Base-by-base conservation (phyloP, 2,113 vertebrate species). In the Alosa alosa region DNA sequence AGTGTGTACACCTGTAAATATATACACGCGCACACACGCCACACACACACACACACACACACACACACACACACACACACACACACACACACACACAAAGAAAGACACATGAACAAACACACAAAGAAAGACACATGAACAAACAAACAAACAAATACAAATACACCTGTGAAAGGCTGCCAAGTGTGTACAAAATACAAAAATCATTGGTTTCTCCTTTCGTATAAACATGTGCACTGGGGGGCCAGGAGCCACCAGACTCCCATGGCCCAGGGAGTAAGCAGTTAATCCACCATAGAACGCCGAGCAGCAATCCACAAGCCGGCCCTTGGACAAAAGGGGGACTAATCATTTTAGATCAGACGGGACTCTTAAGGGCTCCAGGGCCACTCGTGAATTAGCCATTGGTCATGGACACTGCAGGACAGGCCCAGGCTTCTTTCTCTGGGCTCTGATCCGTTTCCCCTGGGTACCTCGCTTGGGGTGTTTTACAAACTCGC, bases 331-430 rank as follows among this genome's bases (percentile, higher is more conserved):
- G 91, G 86, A 93, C 92, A 94, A 95, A 91, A 87, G 47, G 39
- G 64, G 64, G 91, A 87, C 89, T 92, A 92, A 96, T 96, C 92
- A 94, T 92, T 93, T 84, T 92, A 93, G 95, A 94, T 95, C 94
- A 87, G 87, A 84, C 90, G 84, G 91, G 93, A 91, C 94, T 93
- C 93, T 91, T 90, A 44, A 89, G 89, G 85, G 93, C 92, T 15
- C 83, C 90, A 45, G 90, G 86, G 89, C 89, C 92, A 89, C 87
- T 86, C 89, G 84, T 87, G 85, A 91, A 89, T 87, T 31, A 91
- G 88, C 84, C 55, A 91, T 95, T 91, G 87, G 93, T 89, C 94
- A 90, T 81, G 86, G 91, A 89, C 91, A 91, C 94, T 91, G 91
- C 92, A 89, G 93, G 94, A 88, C 64, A 68, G 64, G 64, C 8